Evolutionary conservation across 2,113 vertebrate genomes (phyloP).

Genomic region (Dendropsophus ebraccatus): DNA sequence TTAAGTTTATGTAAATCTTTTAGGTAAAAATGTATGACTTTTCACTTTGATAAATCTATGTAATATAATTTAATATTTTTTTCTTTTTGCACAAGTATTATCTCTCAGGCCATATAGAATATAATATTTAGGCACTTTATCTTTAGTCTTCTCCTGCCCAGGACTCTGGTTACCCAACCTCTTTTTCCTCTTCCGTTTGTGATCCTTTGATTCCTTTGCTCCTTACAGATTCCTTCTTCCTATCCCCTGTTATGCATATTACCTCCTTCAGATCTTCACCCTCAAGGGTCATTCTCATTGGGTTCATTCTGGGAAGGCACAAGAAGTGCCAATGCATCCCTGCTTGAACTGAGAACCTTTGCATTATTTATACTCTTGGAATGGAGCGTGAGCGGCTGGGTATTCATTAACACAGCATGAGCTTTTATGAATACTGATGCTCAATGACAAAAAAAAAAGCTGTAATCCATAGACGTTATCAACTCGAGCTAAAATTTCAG

Average conservation of each 20-base stretch:
- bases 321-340: conserved; percentile 19
- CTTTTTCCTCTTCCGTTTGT: not conserved
- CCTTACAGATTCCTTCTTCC: conserved; percentile 19
- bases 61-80: too few relatives aligned
- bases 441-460: not conserved
- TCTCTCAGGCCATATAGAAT: not conserved
- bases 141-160: conserved; percentile 57
- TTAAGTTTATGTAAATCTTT: not conserved
- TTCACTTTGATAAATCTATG: too few relatives aligned
- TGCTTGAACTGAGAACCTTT: conserved; percentile 40
- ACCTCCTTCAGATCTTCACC: conserved; percentile 51
- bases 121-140: conserved; percentile 45
- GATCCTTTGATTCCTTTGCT: conserved; percentile 24
- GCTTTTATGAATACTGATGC: conserved; percentile 19
- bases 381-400: conserved; percentile 17
- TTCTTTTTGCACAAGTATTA: not conserved
- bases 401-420: conserved; percentile 22
- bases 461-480: not conserved
- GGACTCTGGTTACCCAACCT: conserved; percentile 54
- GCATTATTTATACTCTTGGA: conserved; percentile 26
- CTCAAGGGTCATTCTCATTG: conserved; percentile 46
- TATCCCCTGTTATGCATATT: conserved; percentile 38
- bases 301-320: conserved; percentile 22
- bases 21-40: too few relatives aligned
- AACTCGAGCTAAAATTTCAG: not conserved